Conservation (phyloP, 2,888 invertebrate species). For the Chromoteleia sp. region DNA sequence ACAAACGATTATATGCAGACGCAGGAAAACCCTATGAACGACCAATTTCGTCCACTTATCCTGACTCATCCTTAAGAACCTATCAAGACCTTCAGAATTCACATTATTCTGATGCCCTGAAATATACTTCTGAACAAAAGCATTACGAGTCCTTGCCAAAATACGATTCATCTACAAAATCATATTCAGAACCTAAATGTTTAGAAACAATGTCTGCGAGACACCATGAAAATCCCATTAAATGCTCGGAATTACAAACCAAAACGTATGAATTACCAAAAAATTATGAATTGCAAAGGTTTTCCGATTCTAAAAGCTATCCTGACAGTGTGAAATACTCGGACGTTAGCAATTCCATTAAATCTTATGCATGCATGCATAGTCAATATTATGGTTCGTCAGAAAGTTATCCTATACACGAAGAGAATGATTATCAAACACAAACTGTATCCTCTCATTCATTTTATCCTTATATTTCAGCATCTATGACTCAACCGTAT, state of each 20-base stretch:
- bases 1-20: conserved; percentile 77
- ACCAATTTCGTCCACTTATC: conserved; percentile 70
- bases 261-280: conserved; percentile 66
- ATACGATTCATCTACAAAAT: conserved; percentile 70
- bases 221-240: conserved; percentile 70
- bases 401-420: conserved; percentile 79
- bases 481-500: conserved; percentile 81
- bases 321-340: conserved; percentile 78
- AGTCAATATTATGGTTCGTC: conserved; percentile 80
- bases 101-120: conserved; percentile 75
- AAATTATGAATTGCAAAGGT: conserved; percentile 77
- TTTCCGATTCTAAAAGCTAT: conserved; percentile 78
- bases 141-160: conserved; percentile 73
- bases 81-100: conserved; percentile 75
- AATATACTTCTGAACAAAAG: conserved; percentile 76
- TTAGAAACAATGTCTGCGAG: conserved; percentile 64
- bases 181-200: conserved; percentile 72
- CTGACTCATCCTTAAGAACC: conserved; percentile 63
- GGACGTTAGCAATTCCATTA: conserved; percentile 73
- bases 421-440: conserved; percentile 79
- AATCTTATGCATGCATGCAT: conserved; percentile 80
- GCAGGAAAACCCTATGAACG: conserved; percentile 73
- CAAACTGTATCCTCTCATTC: conserved; percentile 79
- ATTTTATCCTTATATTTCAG: conserved; percentile 82
- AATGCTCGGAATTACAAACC: conserved; percentile 66